Evolutionary conservation across 1,140 invertebrate species (phyloP).

Genomic region (Sitobion miscanthi): DNA sequence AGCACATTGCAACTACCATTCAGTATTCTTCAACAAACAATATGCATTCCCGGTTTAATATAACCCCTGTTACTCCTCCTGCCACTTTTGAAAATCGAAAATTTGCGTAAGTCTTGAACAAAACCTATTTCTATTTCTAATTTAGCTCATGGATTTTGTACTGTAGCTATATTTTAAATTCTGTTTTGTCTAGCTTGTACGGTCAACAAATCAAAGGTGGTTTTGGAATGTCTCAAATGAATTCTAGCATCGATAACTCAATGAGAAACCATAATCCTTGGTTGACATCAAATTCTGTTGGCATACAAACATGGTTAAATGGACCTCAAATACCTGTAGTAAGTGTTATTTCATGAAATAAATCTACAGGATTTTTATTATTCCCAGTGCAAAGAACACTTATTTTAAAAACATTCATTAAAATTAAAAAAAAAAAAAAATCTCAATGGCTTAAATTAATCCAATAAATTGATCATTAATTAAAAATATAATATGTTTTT

Average conservation of each 20-base stretch:
- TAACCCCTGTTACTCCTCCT: slow-evolving; percentile 44
- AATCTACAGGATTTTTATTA: not conserved
- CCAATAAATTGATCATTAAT: too few species aligned
- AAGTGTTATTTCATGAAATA: not conserved
- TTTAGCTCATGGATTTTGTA: not conserved
- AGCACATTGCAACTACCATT: slow-evolving; percentile 51
- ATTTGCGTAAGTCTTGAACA: slow-evolving; percentile 12
- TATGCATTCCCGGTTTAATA: slow-evolving; percentile 51
- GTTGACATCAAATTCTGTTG: slow-evolving; percentile 47
- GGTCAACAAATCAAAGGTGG: slow-evolving; percentile 52
- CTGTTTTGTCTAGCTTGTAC: slow-evolving; percentile 39
- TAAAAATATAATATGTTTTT: not conserved
- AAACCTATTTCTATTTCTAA: not conserved
- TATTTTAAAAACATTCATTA: not conserved
- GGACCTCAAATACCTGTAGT: slow-evolving; percentile 44
- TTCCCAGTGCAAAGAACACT: not conserved
- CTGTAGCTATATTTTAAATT: not conserved
- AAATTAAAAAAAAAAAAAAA: too few species aligned
- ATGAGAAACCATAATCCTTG: slow-evolving; percentile 50
- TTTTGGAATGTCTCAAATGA: slow-evolving; percentile 56
- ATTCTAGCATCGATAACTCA: slow-evolving; percentile 41
- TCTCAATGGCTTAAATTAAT: not conserved
- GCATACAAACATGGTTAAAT: slow-evolving; percentile 54
- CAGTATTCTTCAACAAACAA: slow-evolving; percentile 52
- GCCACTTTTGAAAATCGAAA: slow-evolving; percentile 44